Evolutionary conservation across 2,888 invertebrate species (phyloP), one percentile per base, ranked within the genome.

Genomic region (Monoplex corrugatus): DNA sequence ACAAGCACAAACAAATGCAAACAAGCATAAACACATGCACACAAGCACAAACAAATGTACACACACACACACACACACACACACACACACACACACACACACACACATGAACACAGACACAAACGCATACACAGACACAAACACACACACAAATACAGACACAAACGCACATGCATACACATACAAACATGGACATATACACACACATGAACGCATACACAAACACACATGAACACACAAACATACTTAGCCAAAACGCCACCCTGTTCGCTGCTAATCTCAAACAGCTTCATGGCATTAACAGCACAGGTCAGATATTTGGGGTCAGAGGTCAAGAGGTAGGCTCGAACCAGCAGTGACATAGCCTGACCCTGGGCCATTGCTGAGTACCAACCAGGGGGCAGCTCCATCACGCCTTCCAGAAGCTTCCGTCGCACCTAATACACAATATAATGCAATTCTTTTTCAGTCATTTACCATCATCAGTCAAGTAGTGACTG

Each of bases 321-420:
- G n/a, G 93, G 90, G 95, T 96, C 95, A 82, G 97, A 97, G 44
- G 98, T 98, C 85, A 92, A 91, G 96, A 98, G 97, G 96, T 98
- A 99, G 0, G 99, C 99, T 93, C 99, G 97, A 0, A 98, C 97
- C 87, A 99, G 97, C n/a, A 99, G 97, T 0, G 99, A 99, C 93
- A 99, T 98, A 16, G 96, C 96, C 90, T 99, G 99, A 0, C 99
- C 99, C 96, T 99, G 99, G 2, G 98, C 99, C 99, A 99, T 99
- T 0, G 99, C 98, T 0, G 99, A 99, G 96, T 98, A 98, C 99
- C 99, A 99, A 90, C 98, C 98, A 1, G 98, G 98, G 6, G 93
- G 92, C 85, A 99, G 97, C 89, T 95, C 94, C 92, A 94, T 92
- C 45, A 94, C 90, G 3, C 92, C 93, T 6, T 93, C 91, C 75